Base-by-base conservation (phyloP, 1,140 invertebrate genomes). In the Ptiloglossa arizonensis region DNA sequence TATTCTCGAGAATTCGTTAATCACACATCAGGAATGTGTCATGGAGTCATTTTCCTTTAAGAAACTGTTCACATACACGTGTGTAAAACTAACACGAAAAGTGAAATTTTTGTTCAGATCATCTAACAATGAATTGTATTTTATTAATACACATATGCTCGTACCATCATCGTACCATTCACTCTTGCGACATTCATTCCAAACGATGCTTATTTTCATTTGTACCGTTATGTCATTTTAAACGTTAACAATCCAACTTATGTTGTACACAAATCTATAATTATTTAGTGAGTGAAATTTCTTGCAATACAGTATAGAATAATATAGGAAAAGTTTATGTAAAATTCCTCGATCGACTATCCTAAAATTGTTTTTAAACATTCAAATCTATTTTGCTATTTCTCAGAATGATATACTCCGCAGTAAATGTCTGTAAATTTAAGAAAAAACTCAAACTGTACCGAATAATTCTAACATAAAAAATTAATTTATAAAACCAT, bases 121-220 rank as follows among this genome's bases (percentile, higher is more conserved):
- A 5, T 52, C 2, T 17, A 62, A 13, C 38, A 24, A 38, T 57
- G 5, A 46, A 48, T 67, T 57, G 6, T 17, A 4, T 15, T 13
- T 15, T 11, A 17, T 1, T 27, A 19, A 15, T 22, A 64, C 19
- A 17, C 22, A 1, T n/a, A n/a, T 73, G 17, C 5, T 13, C n/a
- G n/a, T 57, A 38, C 22, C 5, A 27, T 72, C n/a, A 19, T 22
- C 13, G 52, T 74, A 66, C 62, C 27, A n/a, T 67, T 57, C 9
- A 35, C 41, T 48, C 27, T 75, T 22, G 48, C 41, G 41, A 75
- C 29, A 75, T 75, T 69, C 22, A 50, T 68, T 75, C 41, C 19
- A 38, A 6, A 19, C 44, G 3, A 13, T 68, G 41, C 22, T 75
- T 68, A 59, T 75, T 69, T 75, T 75, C 52, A 46, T 59, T 59